Base-by-base conservation (phyloP, 2,888 invertebrate species). In the Volucella inflata region DNA sequence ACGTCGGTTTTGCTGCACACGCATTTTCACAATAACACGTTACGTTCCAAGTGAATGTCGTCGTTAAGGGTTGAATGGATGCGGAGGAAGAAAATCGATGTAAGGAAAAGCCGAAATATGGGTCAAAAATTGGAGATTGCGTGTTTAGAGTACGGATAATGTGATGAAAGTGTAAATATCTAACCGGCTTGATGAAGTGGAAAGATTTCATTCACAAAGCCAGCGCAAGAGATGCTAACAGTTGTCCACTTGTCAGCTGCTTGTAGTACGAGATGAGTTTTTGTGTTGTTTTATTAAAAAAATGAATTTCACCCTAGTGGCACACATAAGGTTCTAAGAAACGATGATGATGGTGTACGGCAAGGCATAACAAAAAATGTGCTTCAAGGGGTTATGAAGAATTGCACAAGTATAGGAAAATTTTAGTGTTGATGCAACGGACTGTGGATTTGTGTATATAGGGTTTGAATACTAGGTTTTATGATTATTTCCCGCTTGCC, bases 81-180 rank as follows among this genome's bases (percentile, higher is more conserved):
- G 48, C 60, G 67, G 71, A 38, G 44, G 68, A 79, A 38, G 64
- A 30, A 60, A 53, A 62, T 79, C 71, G 71, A 79, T 71, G 50
- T 60, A 21, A 67, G 42, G 11, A 14, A 21, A 36, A 68, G 53
- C 42, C 11, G 21, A 50, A 21, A 64, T 57, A 40, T 51, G 50
- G 46, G 64, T 10, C 48, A 17, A 16, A 64, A 48, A 57, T 21
- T 50, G 70, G 78, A 78, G 77, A 70, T 75, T 84, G 79, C 75
- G 70, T 79, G 78, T 46, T 79, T 12, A 57, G 8, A 30, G 30
- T 30, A 30, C 6, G 30, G 30, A 30, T 30, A 14, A 6, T 51
- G 46, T 62, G 17, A 70, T 30, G 30, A 72, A 68, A 14, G 44
- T 59, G 51, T 65, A 17, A 71, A 62, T 48, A 50, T 70, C 51